These are phyloP conservation scores for Nyctibius bracteatus DNA, from an alignment of 2,113 vertebrate genomes.

Conservation along the genomic window DNA sequence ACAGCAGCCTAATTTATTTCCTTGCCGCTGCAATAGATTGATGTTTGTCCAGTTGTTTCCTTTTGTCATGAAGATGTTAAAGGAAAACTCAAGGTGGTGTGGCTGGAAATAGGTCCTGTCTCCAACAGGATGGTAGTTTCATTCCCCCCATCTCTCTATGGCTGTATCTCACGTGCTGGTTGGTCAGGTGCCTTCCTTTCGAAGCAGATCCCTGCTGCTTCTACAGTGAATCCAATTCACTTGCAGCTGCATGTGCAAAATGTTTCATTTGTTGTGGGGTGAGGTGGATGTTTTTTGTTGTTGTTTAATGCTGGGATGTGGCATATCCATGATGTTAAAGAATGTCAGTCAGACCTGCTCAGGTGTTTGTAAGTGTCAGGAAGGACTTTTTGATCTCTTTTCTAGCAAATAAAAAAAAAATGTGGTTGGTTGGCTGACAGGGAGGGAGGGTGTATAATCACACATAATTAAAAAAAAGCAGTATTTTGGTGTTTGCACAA, in stretches of 20 bases:
- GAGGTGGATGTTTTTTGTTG: neutral
- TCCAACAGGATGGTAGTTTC: neutral
- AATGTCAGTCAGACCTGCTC: neutral
- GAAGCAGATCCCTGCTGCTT: neutral
- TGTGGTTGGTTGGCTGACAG: neutral
- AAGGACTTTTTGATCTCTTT: no score
- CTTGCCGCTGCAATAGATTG: neutral
- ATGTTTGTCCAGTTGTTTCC: neutral
- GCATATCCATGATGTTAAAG: no score
- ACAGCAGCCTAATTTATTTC: neutral
- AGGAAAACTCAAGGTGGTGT: neutral
- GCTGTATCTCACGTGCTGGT: neutral
- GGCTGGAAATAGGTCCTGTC: neutral
- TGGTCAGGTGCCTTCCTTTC: no score
- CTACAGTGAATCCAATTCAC: fast-evolving
- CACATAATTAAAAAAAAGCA: neutral
- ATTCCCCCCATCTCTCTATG: fast-evolving
- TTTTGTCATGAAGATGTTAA: neutral
- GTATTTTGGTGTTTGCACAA: neutral
- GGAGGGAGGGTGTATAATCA: neutral
- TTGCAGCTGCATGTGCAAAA: no score
- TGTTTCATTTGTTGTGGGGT: neutral
- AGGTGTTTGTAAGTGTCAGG: no score
- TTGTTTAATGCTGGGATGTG: neutral
- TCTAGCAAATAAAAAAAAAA: no score